Conservation (phyloP, 2,797 vertebrate species). For the Xenops minutus region DNA sequence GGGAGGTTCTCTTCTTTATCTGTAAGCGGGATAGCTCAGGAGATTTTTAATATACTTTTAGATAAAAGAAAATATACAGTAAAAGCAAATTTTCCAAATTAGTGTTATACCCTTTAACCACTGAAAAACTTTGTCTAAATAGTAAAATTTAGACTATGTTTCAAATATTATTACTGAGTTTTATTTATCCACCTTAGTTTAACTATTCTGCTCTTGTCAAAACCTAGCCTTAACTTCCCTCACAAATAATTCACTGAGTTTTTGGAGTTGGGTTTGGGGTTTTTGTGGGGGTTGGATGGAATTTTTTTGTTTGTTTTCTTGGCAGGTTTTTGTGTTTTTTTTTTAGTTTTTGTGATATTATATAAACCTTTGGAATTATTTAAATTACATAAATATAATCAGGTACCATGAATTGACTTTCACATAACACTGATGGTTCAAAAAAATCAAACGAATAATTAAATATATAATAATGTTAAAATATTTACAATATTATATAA, state of each 20-base stretch:
- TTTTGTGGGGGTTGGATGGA: neutral
- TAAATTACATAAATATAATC: neutral
- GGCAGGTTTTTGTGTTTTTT: neutral
- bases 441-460: neutral
- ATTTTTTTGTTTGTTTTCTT: neutral
- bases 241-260: accelerated
- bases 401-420: neutral
- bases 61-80: neutral
- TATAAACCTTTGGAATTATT: neutral
- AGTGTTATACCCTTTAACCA: neutral
- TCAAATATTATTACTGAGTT: neutral
- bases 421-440: neutral
- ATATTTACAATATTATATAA: neutral
- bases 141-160: neutral
- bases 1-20: neutral
- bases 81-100: neutral
- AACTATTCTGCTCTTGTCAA: neutral
- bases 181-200: neutral
- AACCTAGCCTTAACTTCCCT: neutral
- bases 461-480: neutral
- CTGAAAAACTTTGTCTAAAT: neutral
- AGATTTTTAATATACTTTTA: neutral
- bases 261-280: neutral
- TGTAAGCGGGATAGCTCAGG: neutral
- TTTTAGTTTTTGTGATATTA: neutral